Evolutionary conservation across 2,888 invertebrate species (phyloP).

Genomic region (Brachynemurus nebulosus): DNA sequence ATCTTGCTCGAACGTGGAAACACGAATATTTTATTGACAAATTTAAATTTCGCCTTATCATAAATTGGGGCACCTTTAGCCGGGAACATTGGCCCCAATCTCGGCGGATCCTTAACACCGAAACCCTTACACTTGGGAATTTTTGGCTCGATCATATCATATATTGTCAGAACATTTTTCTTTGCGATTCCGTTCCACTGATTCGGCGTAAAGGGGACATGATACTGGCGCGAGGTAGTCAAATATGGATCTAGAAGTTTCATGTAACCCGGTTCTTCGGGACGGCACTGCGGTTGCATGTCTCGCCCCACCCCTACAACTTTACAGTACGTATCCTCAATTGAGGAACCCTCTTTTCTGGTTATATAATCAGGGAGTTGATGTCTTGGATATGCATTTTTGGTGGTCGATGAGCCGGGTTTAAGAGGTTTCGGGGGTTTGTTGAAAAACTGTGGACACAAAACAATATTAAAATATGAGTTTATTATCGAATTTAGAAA

Average conservation of each 20-base stretch:
- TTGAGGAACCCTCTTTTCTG: not conserved
- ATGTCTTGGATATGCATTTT: not conserved
- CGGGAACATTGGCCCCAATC: slow-evolving; percentile 14
- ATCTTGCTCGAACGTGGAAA: not conserved
- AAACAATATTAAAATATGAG: too few relatives aligned
- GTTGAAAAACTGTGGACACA: not conserved
- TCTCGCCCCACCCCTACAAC: slow-evolving; percentile 26
- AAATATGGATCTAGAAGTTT: slow-evolving; percentile 31
- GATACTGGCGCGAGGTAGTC: slow-evolving; percentile 26
- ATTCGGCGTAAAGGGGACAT: slow-evolving; percentile 24
- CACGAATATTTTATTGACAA: slow-evolving; percentile 8
- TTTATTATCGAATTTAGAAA: too few relatives aligned
- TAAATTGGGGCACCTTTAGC: slow-evolving; percentile 17
- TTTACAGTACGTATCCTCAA: slow-evolving; percentile 15
- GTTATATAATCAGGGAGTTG: not conserved
- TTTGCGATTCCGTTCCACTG: slow-evolving; percentile 25
- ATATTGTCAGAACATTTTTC: slow-evolving; percentile 30
- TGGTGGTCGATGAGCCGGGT: not conserved
- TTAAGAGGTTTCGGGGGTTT: slow-evolving; percentile 2
- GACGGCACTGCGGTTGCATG: slow-evolving; percentile 28
- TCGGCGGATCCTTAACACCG: slow-evolving; percentile 13
- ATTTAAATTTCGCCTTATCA: slow-evolving; percentile 19
- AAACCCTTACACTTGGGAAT: slow-evolving; percentile 21
- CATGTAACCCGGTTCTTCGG: slow-evolving; percentile 26
- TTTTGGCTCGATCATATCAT: slow-evolving; percentile 23